Evolutionary conservation across 2,113 vertebrate genomes (phyloP).

Genomic region (Galbula dea): DNA sequence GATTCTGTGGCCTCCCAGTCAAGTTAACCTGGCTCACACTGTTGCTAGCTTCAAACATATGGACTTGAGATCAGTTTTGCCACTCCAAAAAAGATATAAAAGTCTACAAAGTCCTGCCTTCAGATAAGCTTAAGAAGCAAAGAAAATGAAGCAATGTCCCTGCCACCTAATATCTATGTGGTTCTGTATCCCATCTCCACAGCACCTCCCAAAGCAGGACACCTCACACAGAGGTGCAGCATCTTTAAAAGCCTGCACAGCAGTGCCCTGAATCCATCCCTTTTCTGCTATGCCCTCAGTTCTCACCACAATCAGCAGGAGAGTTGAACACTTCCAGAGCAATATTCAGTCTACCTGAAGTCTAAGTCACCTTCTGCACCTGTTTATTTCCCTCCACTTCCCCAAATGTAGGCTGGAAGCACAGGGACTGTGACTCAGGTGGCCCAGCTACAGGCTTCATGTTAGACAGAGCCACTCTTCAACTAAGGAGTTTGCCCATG

Average conservation of each 20-base stretch:
- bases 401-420: not conserved
- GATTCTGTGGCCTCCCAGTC: not conserved
- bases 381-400: not conserved
- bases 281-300: not conserved
- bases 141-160: not conserved
- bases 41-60: not conserved
- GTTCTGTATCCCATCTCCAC: not conserved
- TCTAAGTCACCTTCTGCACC: not conserved
- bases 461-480: not conserved
- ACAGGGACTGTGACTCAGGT: not conserved
- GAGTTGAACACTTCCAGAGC: not conserved
- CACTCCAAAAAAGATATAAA: not conserved
- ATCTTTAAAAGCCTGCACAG: not conserved
- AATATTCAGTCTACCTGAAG: not conserved
- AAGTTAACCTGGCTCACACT: not conserved
- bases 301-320: not conserved
- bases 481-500: not conserved
- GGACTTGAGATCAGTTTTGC: slow-evolving; percentile 13
- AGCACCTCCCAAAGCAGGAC: not conserved
- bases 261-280: not conserved
- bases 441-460: not conserved
- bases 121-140: slow-evolving; percentile 21
- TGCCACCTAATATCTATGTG: not conserved
- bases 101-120: not conserved
- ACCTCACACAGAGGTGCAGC: not conserved